Conservation (phyloP, 2,113 vertebrate genomes). For the Datnioides undecimradiatus region DNA sequence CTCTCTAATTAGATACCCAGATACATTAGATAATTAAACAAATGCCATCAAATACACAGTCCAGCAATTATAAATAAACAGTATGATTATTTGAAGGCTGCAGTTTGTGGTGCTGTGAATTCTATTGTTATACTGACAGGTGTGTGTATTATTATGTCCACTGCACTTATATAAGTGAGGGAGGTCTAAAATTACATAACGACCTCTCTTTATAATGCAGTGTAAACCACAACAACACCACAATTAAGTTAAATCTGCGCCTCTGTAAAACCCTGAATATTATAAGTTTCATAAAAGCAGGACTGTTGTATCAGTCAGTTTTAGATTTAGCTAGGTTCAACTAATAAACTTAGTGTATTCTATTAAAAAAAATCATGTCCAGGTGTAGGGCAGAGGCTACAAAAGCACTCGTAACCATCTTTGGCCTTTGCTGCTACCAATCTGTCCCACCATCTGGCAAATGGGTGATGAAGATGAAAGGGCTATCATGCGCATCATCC, state of each 20-base stretch:
- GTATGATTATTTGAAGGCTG: background rate
- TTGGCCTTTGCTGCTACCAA: conserved; percentile 29
- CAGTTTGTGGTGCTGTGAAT: background rate
- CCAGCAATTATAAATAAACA: background rate
- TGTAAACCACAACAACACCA: background rate
- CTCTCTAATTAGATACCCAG: background rate
- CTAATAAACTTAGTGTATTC: background rate
- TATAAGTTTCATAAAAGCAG: background rate
- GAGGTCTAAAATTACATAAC: background rate
- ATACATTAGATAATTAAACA: too few relatives aligned
- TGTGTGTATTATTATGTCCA: background rate
- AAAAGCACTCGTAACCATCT: background rate
- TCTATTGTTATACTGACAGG: background rate
- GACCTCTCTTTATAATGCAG: background rate
- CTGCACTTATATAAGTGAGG: background rate
- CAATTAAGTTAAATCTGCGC: background rate
- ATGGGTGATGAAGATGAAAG: conserved; percentile 23
- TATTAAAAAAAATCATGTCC: conserved; percentile 10
- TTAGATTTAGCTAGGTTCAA: background rate
- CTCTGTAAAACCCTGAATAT: background rate
- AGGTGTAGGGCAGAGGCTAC: conserved; percentile 9
- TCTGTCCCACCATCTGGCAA: conserved; percentile 41
- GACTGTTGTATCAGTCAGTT: background rate
- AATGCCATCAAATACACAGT: background rate
- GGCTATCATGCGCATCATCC: background rate